phyloP scores from a whole-genome alignment of 2,113 vertebrate species.

The Montifringilla adamsi region DNA sequence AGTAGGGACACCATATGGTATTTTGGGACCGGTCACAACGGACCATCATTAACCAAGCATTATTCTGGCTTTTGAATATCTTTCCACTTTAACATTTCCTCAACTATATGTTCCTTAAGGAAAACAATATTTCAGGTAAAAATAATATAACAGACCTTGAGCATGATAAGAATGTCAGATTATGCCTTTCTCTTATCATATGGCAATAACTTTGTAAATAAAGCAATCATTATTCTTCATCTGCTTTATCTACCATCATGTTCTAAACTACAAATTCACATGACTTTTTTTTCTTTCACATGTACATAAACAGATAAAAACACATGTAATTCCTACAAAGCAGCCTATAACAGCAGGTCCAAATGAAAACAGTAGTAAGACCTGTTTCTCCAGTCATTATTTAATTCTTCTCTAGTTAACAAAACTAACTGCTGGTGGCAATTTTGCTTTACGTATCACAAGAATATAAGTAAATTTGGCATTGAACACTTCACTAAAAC shows the following conservation, averaged over 20 bases:
- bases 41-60: neutral
- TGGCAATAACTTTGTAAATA: neutral
- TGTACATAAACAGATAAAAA: neutral
- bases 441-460: neutral
- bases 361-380: neutral
- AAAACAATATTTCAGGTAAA: neutral
- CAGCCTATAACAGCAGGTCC: neutral
- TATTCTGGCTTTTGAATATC: neutral
- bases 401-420: neutral
- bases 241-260: neutral
- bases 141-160: neutral
- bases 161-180: neutral
- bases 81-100: neutral
- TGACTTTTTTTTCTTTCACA: neutral
- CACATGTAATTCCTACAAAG: neutral
- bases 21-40: neutral
- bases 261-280: neutral
- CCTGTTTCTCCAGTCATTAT: neutral
- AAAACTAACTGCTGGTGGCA: neutral
- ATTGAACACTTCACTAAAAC: neutral
- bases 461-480: neutral
- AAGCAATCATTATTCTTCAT: neutral
- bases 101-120: neutral
- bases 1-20: conserved; percentile 15
- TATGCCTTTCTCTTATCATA: neutral